Base-by-base conservation (phyloP, 2,888 invertebrate species). In the Drosophila longiperda region DNA sequence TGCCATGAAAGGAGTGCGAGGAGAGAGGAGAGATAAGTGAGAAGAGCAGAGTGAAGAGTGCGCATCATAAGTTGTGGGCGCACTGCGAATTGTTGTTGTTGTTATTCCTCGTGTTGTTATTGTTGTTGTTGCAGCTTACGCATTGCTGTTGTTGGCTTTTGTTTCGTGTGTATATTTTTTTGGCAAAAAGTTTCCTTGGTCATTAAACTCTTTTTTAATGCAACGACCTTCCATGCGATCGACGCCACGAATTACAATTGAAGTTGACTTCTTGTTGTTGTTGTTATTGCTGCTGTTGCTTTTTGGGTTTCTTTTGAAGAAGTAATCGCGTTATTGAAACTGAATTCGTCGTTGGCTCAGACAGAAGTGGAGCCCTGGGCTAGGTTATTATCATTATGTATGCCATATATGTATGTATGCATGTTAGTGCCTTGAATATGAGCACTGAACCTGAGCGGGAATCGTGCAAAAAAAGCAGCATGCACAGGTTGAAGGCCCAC, bases 171-270 rank as follows among this genome's bases (percentile, higher is more conserved):
- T 20, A 32, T 15, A 53, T 53, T 36, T 38, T 32, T 54, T 55
- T 38, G 86, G 84, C 82, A 82, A 83, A 82, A 83, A 87, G 82
- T 86, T 86, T 85, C 87, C 85, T 87, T 86, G 87, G 85, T 86
- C 85, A 86, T 85, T 86, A 86, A 86, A 86, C 87, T 86, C 85
- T 78, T 85, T 23, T 84, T 86, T 83, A 86, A 86, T 84, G 87
- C 85, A 87, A 86, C 87, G 85, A 86, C 85, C 85, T 86, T 86
- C 87, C 85, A 70, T 68, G 75, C 83, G 80, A 71, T 78, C 82
- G 80, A 74, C 79, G 66, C 50, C 81, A 72, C 85, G 87, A 83
- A 84, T 85, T 81, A 83, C 83, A 83, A 87, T 84, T 87, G 81
- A 82, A 84, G 76, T 66, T 11, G 50, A 17, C 11, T 55, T 15